phyloP scores from a whole-genome alignment of 2,113 vertebrate genomes.

The Malurus elegans region DNA sequence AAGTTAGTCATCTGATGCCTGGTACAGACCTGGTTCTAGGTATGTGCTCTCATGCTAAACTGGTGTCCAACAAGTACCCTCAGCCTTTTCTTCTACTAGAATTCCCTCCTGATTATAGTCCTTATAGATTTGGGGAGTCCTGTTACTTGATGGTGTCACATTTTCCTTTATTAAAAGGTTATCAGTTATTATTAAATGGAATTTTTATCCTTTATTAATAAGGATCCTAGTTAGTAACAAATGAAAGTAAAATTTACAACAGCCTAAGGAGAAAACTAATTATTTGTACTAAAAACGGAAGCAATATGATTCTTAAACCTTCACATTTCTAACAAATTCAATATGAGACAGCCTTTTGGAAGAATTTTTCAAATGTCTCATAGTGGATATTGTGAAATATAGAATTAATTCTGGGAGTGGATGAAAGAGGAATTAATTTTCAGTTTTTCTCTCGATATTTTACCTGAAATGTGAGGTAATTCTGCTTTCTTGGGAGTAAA shows the following conservation, averaged over 20 bases:
- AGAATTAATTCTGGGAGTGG: neutral
- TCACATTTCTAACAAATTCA: neutral
- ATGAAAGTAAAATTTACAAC: neutral
- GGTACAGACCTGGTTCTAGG: neutral
- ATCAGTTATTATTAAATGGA: neutral
- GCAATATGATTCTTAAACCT: neutral
- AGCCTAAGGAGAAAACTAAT: neutral
- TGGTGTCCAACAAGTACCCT: neutral
- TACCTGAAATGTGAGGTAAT: neutral
- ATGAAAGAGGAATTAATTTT: neutral
- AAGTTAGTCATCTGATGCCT: neutral
- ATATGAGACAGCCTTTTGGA: neutral
- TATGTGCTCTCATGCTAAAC: neutral
- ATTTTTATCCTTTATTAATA: neutral
- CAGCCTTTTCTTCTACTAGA: neutral
- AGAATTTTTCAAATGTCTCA: neutral
- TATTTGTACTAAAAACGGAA: neutral
- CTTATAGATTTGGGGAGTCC: neutral
- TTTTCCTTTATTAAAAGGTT: neutral
- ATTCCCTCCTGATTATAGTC: neutral
- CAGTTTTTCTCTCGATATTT: neutral
- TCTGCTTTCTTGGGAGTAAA: neutral
- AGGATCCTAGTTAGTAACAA: neutral
- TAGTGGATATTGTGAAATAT: neutral
- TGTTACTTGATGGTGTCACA: neutral